Evolutionary conservation across 2,888 invertebrate genomes (phyloP).

Genomic region (Allolobophora icterica): DNA sequence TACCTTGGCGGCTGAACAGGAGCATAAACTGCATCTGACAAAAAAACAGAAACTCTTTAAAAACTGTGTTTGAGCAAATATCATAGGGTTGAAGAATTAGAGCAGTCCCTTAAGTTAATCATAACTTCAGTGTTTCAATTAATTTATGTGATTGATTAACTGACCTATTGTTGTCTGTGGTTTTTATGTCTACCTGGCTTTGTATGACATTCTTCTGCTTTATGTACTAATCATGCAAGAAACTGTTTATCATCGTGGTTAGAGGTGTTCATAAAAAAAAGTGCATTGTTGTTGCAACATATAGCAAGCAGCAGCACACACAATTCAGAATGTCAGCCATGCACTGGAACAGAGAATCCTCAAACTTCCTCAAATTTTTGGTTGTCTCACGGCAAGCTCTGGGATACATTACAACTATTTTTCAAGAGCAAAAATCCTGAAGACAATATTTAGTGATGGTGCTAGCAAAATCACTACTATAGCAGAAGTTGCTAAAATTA

Average conservation of each 20-base stretch:
- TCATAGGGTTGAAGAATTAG: background rate
- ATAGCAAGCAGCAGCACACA: background rate
- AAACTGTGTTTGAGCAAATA: no score
- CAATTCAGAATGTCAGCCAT: background rate
- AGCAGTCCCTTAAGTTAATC: background rate
- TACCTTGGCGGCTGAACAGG: constrained; percentile 97
- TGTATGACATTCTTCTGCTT: no score
- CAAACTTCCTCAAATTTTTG: no score
- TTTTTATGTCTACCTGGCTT: background rate
- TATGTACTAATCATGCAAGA: background rate
- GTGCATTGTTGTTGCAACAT: background rate
- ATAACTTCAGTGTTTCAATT: background rate
- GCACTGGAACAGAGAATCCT: background rate
- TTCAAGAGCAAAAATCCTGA: no score
- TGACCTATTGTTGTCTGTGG: no score
- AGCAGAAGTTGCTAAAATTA: no score
- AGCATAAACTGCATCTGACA: constrained; percentile 99
- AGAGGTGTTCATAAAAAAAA: background rate
- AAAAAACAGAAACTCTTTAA: constrained; percentile 32
- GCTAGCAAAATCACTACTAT: no score
- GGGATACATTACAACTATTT: no score
- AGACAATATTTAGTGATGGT: no score
- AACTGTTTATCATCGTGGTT: background rate
- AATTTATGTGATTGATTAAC: background rate
- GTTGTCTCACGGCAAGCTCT: no score